Base-by-base conservation (phyloP, 2,888 invertebrate species). In the Chrysodeixis includens region DNA sequence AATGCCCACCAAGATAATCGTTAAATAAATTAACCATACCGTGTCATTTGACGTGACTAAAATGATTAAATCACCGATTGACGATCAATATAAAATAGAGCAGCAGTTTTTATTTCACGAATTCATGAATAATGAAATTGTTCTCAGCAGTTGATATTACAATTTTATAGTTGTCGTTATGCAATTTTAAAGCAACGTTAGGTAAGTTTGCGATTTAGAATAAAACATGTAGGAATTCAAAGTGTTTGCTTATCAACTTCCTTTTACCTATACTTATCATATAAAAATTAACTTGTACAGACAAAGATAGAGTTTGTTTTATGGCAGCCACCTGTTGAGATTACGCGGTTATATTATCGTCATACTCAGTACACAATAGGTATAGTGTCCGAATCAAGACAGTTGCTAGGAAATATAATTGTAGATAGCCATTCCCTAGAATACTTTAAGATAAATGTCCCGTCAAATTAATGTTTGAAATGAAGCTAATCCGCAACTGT, bases 21-120 rank as follows among this genome's bases (percentile, higher is more conserved):
- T 20, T 20, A 20, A 49, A 49, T 49, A 49, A 49, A 49, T 12
- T 20, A 49, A 8, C 46, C 20, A 2, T 10, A 8, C 8, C 8
- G 18, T 9, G 46, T 16, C 46, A 46, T 46, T 46, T 46, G 46
- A 20, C 46, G 46, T 49, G 46, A 49, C 46, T 49, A 20, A 49
- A 18, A 49, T 49, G 6, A 46, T 46, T 46, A 16, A 46, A 46
- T 46, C 18, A 18, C 18, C 18, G 18, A 18, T 20, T 16, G 18
- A 18, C 16, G 10, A 8, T 18, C 46, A 18, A 18, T 46, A 46
- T 46, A 16, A 16, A 46, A 18, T 46, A 46, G 46, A 10, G 10
- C 18, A 6, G 8, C 18, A 49, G 46, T 18, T 49, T 46, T 20
- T 18, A 20, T 49, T 49, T 49, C 20, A 20, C 46, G 18, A 49